phyloP scores from a whole-genome alignment of 2,113 vertebrate genomes.

The Pantherophis guttatus region DNA sequence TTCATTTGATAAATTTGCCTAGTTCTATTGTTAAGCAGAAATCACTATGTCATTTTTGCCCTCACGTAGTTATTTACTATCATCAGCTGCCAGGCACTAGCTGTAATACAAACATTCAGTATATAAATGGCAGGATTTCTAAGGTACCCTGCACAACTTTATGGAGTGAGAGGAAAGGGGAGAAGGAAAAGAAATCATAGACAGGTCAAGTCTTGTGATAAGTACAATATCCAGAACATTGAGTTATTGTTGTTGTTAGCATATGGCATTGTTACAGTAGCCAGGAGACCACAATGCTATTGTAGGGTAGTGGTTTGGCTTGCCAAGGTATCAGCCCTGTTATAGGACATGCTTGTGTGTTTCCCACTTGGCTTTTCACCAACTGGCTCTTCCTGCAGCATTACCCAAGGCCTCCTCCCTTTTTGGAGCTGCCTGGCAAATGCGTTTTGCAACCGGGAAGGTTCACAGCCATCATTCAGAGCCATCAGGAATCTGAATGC shows the following conservation, averaged over 20 bases:
- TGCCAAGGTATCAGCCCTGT: too few relatives aligned
- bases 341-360: too few relatives aligned
- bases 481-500: not conserved
- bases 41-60: not conserved
- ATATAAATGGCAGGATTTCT: not conserved
- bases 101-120: not conserved
- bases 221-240: not conserved
- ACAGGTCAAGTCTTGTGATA: too few relatives aligned
- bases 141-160: not conserved
- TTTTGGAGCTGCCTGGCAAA: not conserved
- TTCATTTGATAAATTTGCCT: not conserved
- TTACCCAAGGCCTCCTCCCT: not conserved
- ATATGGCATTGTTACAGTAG: not conserved
- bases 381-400: not conserved
- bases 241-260: not conserved
- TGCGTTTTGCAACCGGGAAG: not conserved
- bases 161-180: not conserved
- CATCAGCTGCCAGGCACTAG: not conserved
- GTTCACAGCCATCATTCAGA: not conserved
- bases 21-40: not conserved
- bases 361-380: not conserved
- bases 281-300: not conserved
- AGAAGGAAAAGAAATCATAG: not conserved
- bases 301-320: not conserved
- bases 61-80: not conserved